These are phyloP conservation scores for Jacana jacana DNA, from an alignment of 2,113 vertebrate species.

Conservation along the genomic window DNA sequence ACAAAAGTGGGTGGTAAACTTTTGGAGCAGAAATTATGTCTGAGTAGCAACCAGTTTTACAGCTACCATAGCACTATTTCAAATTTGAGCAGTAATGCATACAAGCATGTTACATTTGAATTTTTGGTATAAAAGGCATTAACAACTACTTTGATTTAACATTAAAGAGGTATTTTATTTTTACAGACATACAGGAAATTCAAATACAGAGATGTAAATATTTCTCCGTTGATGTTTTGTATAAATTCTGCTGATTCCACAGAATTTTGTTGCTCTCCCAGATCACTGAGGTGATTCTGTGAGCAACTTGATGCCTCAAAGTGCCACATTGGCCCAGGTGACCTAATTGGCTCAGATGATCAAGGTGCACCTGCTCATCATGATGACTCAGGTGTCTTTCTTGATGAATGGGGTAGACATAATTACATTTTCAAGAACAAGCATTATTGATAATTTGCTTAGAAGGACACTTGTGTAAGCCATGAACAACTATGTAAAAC, in stretches of 20 bases:
- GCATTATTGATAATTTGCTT: neutral
- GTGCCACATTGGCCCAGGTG: neutral
- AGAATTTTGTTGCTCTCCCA: neutral
- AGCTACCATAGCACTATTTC: neutral
- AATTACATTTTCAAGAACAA: neutral
- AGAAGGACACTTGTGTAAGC: neutral
- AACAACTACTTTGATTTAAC: neutral
- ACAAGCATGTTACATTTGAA: neutral
- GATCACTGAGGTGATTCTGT: neutral
- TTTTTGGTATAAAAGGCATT: neutral
- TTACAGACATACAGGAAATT: neutral
- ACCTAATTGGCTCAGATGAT: neutral
- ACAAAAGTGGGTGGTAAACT: neutral
- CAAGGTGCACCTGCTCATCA: neutral
- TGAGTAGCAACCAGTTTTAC: neutral
- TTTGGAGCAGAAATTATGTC: neutral
- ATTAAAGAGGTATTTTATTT: neutral
- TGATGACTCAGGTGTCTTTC: neutral
- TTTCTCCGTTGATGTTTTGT: neutral
- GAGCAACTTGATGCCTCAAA: neutral
- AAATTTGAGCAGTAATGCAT: neutral
- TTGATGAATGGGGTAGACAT: neutral
- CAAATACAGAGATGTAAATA: neutral
- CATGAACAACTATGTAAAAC: neutral
- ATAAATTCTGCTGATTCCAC: neutral